A percentile compares a stretch with the other conserved stretches of the same genome.
These are phyloP conservation scores for Rostratula benghalensis DNA, from an alignment of 2,113 vertebrate genomes.

Conservation along the genomic window DNA sequence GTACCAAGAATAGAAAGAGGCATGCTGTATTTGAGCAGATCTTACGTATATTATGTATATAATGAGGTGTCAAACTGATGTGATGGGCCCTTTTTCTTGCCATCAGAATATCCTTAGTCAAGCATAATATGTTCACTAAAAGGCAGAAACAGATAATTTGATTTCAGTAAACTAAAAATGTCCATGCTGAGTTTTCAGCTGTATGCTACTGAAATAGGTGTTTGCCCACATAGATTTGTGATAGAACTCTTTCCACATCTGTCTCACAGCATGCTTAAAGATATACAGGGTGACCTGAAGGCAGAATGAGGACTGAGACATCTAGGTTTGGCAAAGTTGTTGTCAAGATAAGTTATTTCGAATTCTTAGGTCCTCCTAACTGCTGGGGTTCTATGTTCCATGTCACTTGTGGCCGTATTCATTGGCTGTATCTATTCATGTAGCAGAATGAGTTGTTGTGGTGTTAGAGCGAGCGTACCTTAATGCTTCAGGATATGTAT, in stretches of 20 bases:
- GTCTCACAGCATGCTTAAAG: neutral
- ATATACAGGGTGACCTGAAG: neutral
- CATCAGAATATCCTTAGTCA: neutral
- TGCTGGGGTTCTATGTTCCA: rapidly evolving
- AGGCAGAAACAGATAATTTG: neutral
- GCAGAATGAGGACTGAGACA: neutral
- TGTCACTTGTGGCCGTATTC: neutral
- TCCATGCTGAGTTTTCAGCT: neutral
- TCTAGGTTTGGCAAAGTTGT: neutral
- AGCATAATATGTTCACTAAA: neutral
- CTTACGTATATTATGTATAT: neutral
- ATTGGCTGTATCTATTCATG: neutral
- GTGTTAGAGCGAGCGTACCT: neutral
- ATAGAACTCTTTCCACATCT: neutral
- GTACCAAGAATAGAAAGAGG: neutral
- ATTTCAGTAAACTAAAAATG: neutral
- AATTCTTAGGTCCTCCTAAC: neutral
- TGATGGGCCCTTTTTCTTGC: neutral
- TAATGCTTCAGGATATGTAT: neutral
- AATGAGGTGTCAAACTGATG: neutral
- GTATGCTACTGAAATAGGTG: neutral
- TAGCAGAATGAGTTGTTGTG: neutral
- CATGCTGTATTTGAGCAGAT: neutral
- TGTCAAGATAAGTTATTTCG: neutral
- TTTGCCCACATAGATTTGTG: neutral